Base-by-base conservation (phyloP, 2,888 invertebrate species). In the Tenthredo livida region DNA sequence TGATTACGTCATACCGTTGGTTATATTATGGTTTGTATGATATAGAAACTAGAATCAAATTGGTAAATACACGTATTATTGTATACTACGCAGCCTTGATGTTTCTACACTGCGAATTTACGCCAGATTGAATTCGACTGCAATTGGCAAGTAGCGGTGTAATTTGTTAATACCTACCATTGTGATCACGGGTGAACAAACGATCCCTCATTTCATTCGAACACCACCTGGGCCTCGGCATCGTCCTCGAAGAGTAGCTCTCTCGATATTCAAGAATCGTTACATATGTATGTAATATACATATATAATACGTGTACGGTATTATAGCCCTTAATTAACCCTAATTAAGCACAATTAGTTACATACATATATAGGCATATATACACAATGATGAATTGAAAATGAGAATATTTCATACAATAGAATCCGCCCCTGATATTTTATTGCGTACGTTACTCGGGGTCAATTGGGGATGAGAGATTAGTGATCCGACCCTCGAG, bases 341-440 rank as follows among this genome's bases (percentile, higher is more conserved):
- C 67, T 83, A 83, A 83, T 83, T 83, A 50, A 70, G 67, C 83
- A 40, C 70, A 83, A 83, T 70, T 65, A 83, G 50, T 77, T 33
- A 12, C 40, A 80, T 80, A 80, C 33, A 21, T 58, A 21, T 58
- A 78, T 7, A 37, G 37, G 37, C 15, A 21, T 29, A 43, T 29
- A 43, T 54, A 61, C 61, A 40, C n/a, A 25, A 40, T 58, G 37
- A 12, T 67, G 17, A 67, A 33, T 54, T 54, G n/a, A 67, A 7
- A 12, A 67, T 67, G 33, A 29, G 33, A 67, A 67, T 67, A 25
- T 61, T 61, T 9, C 17, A 33, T 5, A 67, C 67, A 67, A 33
- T 67, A 17, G 17, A 67, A 67, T 33, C 25, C 25, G 61, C 61
- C 61, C 25, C 25, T 54, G 54, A 7, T n/a, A n/a, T 12, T 61